phyloP scores from a whole-genome alignment of 2,888 invertebrate species.

The Panorpa germanica region DNA sequence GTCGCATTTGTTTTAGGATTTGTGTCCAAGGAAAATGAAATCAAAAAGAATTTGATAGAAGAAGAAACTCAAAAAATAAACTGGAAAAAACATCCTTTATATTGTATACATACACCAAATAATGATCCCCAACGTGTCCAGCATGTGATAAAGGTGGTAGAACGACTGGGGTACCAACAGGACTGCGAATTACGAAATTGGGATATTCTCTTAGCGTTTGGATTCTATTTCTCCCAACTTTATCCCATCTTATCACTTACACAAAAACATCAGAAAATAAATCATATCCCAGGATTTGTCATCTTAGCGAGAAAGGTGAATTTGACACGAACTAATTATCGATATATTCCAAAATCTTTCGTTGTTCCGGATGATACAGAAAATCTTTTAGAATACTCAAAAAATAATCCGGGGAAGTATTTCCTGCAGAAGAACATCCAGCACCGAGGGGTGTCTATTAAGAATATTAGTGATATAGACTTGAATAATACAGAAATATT shows the following conservation, averaged over 20 bases:
- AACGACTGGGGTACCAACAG: too few relatives aligned
- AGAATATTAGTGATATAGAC: conserved; percentile 48
- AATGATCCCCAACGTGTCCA: too few relatives aligned
- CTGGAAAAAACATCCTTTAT: too few relatives aligned
- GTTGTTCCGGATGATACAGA: conserved; percentile 59
- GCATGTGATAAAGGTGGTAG: too few relatives aligned
- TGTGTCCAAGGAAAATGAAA: too few relatives aligned
- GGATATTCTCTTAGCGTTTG: too few relatives aligned
- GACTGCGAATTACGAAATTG: too few relatives aligned
- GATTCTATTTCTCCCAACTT: too few relatives aligned
- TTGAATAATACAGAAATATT: conserved; percentile 54
- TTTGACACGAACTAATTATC: conserved; percentile 56
- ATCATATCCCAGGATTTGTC: conserved; percentile 89
- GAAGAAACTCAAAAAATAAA: too few relatives aligned
- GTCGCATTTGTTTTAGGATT: too few relatives aligned
- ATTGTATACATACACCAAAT: too few relatives aligned
- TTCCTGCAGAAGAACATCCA: conserved; percentile 89
- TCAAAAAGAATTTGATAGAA: too few relatives aligned
- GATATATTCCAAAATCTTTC: conserved; percentile 76
- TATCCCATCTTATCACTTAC: conserved; percentile 31
- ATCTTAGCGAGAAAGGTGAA: conserved; percentile 85
- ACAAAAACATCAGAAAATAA: conserved; percentile 59
- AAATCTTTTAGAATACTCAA: conserved; percentile 46
- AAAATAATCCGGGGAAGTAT: conserved; percentile 40
- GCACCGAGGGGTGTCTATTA: conserved; percentile 72